phyloP scores from a whole-genome alignment of 2,888 invertebrate species.

The Agrochola lychnidis region DNA sequence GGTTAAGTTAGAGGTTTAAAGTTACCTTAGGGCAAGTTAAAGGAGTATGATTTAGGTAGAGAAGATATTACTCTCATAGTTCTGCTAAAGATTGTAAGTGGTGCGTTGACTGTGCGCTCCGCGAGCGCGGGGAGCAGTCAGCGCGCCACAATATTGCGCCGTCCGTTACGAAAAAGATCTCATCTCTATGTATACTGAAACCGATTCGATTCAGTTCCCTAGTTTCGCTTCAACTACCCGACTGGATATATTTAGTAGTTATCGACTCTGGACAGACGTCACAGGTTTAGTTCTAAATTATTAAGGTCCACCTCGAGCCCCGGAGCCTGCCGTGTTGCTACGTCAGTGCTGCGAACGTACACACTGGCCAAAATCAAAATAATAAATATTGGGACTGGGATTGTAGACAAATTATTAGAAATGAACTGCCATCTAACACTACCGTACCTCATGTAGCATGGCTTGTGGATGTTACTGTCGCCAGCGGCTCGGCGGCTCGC shows the following conservation, averaged over 20 bases:
- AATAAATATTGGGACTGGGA: conserved; percentile 33
- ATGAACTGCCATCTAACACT: conserved; percentile 36
- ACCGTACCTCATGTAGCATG: conserved; percentile 22
- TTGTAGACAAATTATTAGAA: conserved; percentile 50
- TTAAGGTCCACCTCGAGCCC: conserved; percentile 59
- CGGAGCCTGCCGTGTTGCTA: conserved; percentile 1
- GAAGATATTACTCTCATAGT: conserved; percentile 76
- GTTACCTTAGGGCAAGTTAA: conserved; percentile 76
- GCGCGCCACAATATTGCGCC: conserved; percentile 76
- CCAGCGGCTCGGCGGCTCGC: conserved; percentile 61
- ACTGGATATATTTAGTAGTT: conserved; percentile 53
- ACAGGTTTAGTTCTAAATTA: conserved; percentile 49
- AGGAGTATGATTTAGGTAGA: conserved; percentile 76
- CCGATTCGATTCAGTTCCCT: conserved; percentile 47
- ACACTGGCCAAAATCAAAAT: conserved; percentile 19
- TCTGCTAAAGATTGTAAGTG: conserved; percentile 76
- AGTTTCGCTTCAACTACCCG: conserved; percentile 51
- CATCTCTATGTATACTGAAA: conserved; percentile 63
- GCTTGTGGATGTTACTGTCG: conserved; percentile 7
- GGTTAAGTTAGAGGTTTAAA: conserved; percentile 81
- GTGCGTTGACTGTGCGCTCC: conserved; percentile 68
- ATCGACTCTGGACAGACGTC: conserved; percentile 64
- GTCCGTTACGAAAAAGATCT: conserved; percentile 78
- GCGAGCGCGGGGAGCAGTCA: conserved; percentile 33
- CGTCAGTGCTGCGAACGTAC: neutral